A percentile compares a stretch with the other conserved stretches of the same genome.
Conservation (phyloP, 1,140 invertebrate genomes). For the Caenorhabditis latens region DNA sequence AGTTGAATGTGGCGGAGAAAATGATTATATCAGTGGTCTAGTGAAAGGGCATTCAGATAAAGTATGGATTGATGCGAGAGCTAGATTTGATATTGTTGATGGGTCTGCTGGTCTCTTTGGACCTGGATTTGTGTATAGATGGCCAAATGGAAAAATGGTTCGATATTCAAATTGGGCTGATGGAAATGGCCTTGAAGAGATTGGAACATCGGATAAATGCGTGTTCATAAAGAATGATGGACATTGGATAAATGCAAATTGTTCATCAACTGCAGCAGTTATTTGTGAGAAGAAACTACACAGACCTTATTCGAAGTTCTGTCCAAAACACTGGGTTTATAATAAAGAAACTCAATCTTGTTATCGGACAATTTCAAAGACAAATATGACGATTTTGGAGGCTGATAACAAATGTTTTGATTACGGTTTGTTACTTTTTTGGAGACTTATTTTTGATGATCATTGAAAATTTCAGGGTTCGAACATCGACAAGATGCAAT, state of each 20-base stretch:
- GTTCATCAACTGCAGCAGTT: conserved; percentile 66
- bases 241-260: conserved; percentile 69
- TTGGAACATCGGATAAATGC: conserved; percentile 64
- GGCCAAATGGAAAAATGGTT: conserved; percentile 70
- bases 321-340: conserved; percentile 65
- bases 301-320: conserved; percentile 55
- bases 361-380: conserved; percentile 64
- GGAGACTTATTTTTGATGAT: neutral
- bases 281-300: conserved; percentile 69
- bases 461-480: conserved; percentile 49
- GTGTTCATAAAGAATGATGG: conserved; percentile 65
- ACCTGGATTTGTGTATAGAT: conserved; percentile 69
- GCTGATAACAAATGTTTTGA: conserved; percentile 69
- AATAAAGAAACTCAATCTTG: conserved; percentile 67
- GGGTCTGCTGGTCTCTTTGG: conserved; percentile 68
- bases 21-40: conserved; percentile 45
- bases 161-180: conserved; percentile 68
- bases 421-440: conserved; percentile 61
- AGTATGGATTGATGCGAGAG: conserved; percentile 70
- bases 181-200: conserved; percentile 64
- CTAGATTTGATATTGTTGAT: conserved; percentile 71
- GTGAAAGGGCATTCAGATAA: conserved; percentile 31
- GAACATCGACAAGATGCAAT: conserved; percentile 67
- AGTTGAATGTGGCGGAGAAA: conserved; percentile 34
- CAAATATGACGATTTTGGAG: conserved; percentile 69